Percentiles rank a stretch among this genome's conserved stretches.
phyloP scores from a whole-genome alignment of 23 tunicate genomes.

The Diplosoma virens region DNA sequence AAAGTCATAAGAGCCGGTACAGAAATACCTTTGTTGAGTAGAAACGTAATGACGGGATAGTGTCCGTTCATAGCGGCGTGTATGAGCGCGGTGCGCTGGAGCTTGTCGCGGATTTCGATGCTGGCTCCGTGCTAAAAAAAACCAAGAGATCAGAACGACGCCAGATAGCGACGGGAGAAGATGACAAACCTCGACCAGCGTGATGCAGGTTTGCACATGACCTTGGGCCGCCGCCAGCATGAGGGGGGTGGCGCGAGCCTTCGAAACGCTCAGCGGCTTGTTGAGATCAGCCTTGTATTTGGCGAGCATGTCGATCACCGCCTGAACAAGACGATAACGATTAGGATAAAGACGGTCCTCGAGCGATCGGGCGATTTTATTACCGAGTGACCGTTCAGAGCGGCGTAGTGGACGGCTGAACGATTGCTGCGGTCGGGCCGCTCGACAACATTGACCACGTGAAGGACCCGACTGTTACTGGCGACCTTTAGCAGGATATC shows the following conservation, averaged over 20 bases:
- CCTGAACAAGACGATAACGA: conserved; percentile 36
- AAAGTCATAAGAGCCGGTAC: no score
- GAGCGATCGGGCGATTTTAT: neutral
- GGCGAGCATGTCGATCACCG: conserved; percentile 62
- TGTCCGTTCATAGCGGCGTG: conserved; percentile 99
- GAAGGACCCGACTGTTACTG: conserved; percentile 33
- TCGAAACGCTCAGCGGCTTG: conserved; percentile 75
- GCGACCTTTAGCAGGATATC: conserved; percentile 61
- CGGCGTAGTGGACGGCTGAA: conserved; percentile 94
- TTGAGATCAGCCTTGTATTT: conserved; percentile 72
- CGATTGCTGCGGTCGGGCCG: conserved; percentile 88
- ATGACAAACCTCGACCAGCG: conserved; percentile 60
- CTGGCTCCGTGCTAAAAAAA: conserved; percentile 67
- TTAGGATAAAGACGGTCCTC: neutral
- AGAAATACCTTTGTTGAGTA: conserved; percentile 74
- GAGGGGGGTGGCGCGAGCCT: conserved; percentile 89
- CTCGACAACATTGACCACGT: conserved; percentile 76
- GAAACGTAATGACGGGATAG: conserved; percentile 86
- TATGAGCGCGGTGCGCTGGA: conserved; percentile 87
- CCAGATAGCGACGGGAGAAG: neutral
- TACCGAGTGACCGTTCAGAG: conserved; percentile 92
- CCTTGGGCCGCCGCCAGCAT: conserved; percentile 99
- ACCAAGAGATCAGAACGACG: neutral
- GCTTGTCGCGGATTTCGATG: conserved; percentile 79
- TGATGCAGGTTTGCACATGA: conserved; percentile 73